Conservation (phyloP, 2,888 invertebrate species). For the Malacosoma neustria region DNA sequence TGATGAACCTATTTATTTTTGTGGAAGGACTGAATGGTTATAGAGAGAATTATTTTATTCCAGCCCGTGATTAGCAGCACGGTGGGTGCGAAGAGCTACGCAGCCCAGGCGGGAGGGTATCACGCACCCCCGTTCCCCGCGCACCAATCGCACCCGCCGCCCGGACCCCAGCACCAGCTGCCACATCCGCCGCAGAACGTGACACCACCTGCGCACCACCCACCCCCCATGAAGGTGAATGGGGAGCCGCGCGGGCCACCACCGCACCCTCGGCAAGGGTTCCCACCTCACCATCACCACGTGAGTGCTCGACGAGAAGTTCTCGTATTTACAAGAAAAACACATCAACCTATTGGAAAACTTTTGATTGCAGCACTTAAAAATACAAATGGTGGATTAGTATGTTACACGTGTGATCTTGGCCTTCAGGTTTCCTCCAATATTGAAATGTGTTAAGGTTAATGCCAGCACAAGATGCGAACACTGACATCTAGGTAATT, state of each 20-base stretch:
- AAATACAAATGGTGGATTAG: too few species aligned
- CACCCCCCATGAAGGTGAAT: slow-evolving; percentile 41
- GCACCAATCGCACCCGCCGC: slow-evolving; percentile 27
- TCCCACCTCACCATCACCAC: slow-evolving; percentile 62
- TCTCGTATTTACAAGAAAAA: too few species aligned
- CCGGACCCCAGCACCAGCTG: not conserved
- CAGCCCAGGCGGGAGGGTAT: slow-evolving; percentile 60
- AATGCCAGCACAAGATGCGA: too few species aligned
- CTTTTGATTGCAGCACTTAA: too few species aligned
- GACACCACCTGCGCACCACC: slow-evolving; percentile 1
- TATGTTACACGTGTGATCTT: too few species aligned
- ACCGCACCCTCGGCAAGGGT: slow-evolving; percentile 43
- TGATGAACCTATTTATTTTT: not conserved
- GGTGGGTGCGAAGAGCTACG: slow-evolving; percentile 54
- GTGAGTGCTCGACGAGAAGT: too few species aligned
- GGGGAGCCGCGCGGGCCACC: slow-evolving; percentile 48
- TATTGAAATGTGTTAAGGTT: too few species aligned
- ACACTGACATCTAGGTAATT: too few species aligned
- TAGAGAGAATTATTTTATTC: too few species aligned
- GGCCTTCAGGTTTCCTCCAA: too few species aligned
- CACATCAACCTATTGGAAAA: too few species aligned
- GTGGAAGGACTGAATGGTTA: too few species aligned
- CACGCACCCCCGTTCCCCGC: slow-evolving; percentile 60
- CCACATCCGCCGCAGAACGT: not conserved
- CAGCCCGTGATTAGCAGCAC: slow-evolving; percentile 16